Conservation (phyloP, 2,888 invertebrate species). For the Notocelia uddmanniana region DNA sequence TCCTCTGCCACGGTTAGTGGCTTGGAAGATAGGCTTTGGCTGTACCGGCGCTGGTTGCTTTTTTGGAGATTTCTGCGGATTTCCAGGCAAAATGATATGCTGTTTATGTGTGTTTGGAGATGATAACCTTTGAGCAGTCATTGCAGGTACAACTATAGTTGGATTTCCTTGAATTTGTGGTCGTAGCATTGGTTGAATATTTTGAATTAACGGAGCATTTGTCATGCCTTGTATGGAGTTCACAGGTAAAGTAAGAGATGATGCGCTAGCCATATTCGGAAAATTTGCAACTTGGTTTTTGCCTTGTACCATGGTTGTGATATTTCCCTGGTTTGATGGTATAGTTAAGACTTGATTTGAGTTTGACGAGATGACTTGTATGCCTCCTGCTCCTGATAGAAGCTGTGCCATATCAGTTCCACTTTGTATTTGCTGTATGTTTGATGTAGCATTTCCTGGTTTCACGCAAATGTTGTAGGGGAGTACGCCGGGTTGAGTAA, state of each 20-base stretch:
- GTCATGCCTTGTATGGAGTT: constrained; percentile 82
- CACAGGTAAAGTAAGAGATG: constrained; percentile 80
- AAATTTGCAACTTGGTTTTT: constrained; percentile 79
- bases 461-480: constrained; percentile 84
- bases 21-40: constrained; percentile 82
- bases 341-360: constrained; percentile 81
- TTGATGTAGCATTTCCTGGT: constrained; percentile 70
- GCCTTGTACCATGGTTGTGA: constrained; percentile 75
- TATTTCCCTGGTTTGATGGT: constrained; percentile 75
- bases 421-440: constrained; percentile 79
- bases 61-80: constrained; percentile 80
- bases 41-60: constrained; percentile 79
- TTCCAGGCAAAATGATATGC: constrained; percentile 76
- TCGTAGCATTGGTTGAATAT: constrained; percentile 82
- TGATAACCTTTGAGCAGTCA: constrained; percentile 76
- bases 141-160: constrained; percentile 80
- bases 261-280: constrained; percentile 81
- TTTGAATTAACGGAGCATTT: constrained; percentile 78
- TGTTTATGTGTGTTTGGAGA: constrained; percentile 81
- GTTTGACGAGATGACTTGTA: constrained; percentile 84
- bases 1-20: constrained; percentile 75
- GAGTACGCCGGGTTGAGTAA: constrained; percentile 77
- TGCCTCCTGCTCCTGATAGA: constrained; percentile 77
- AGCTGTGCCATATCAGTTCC: constrained; percentile 77
- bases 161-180: constrained; percentile 80